Percentiles rank a stretch among this genome's conserved stretches.
These are phyloP conservation scores for Alviniconcha strummeri DNA, from an alignment of 2,888 invertebrate species.

Conservation along the genomic window DNA sequence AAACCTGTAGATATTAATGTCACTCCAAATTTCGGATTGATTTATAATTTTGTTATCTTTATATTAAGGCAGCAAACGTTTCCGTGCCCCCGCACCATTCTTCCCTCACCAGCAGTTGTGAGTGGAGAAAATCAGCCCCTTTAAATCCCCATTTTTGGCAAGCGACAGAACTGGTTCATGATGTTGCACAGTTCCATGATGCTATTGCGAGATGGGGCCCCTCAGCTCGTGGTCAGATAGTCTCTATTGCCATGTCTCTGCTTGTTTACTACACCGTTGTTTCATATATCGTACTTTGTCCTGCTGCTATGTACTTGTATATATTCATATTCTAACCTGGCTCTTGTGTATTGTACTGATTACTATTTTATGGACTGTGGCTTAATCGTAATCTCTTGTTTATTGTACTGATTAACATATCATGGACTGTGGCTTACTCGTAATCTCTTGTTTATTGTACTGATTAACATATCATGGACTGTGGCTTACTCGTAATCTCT, in stretches of 20 bases:
- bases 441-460: not conserved
- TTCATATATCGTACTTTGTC: constrained; percentile 9
- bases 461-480: not conserved
- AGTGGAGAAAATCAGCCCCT: too few relatives aligned
- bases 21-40: too few relatives aligned
- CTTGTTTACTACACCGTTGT: constrained; percentile 9
- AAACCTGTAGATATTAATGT: too few relatives aligned
- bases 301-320: constrained; percentile 17
- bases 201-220: not conserved
- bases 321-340: constrained; percentile 6
- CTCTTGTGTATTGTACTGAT: not conserved
- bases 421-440: not conserved
- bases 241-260: constrained; percentile 21
- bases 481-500: not conserved
- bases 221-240: not conserved
- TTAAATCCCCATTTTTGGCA: too few relatives aligned
- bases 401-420: not conserved
- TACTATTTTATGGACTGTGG: not conserved
- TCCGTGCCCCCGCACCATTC: too few relatives aligned
- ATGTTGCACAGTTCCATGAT: constrained; percentile 11
- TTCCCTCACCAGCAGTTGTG: too few relatives aligned
- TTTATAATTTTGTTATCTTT: too few relatives aligned
- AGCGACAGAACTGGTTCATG: too few relatives aligned
- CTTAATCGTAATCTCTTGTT: not conserved
- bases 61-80: too few relatives aligned